These are phyloP conservation scores for Anableps anableps DNA, from an alignment of 2,797 vertebrate genomes.

Conservation along the genomic window DNA sequence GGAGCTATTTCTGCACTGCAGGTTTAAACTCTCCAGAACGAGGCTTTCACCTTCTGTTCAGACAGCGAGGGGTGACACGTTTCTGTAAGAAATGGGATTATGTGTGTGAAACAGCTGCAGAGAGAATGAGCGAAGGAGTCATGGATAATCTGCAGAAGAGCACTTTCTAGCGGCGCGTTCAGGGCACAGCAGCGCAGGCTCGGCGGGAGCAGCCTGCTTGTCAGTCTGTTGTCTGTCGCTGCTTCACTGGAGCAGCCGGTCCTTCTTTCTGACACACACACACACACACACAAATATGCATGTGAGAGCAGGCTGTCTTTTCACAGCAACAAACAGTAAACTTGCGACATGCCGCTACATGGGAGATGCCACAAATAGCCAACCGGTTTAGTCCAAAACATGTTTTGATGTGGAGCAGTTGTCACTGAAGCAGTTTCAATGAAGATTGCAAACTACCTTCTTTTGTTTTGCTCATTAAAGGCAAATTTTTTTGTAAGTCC, in stretches of 20 bases:
- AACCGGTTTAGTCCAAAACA: conserved; percentile 62
- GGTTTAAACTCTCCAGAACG: background rate
- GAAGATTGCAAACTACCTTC: background rate
- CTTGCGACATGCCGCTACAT: conserved; percentile 70
- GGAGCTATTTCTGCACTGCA: background rate
- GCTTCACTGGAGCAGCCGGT: conserved; percentile 63
- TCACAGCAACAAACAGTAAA: conserved; percentile 68
- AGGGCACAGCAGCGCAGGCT: conserved; percentile 78
- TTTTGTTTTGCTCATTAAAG: conserved; percentile 26
- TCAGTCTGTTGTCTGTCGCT: conserved; percentile 74
- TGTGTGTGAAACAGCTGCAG: conserved; percentile 32
- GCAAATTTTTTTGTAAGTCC: conserved; percentile 8
- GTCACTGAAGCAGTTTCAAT: conserved; percentile 42
- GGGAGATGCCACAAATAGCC: conserved; percentile 66
- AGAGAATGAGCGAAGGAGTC: conserved; percentile 38
- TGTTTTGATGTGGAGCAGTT: conserved; percentile 59
- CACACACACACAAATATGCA: conserved; percentile 27
- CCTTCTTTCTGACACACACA: conserved; percentile 49
- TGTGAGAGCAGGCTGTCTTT: conserved; percentile 58
- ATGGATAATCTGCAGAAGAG: conserved; percentile 86
- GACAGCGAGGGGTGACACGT: background rate
- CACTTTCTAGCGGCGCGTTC: conserved; percentile 89
- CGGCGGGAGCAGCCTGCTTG: conserved; percentile 69
- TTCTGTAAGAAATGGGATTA: conserved; percentile 24
- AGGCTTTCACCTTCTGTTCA: background rate